These are phyloP conservation scores for Octonoba sinensis DNA, from an alignment of 2,888 invertebrate species.

Conservation along the genomic window DNA sequence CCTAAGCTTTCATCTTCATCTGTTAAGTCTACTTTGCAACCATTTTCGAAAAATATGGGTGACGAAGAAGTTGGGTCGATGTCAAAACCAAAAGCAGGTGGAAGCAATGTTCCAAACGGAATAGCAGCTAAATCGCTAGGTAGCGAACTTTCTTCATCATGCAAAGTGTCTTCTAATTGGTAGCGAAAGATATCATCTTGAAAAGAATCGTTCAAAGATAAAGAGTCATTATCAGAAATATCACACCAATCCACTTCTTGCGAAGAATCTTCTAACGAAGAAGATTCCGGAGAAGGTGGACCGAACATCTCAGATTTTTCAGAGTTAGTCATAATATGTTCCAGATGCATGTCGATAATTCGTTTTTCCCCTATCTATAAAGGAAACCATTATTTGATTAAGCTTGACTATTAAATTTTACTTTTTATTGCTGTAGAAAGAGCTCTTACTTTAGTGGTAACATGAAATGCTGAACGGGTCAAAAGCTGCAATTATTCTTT, in stretches of 20 bases:
- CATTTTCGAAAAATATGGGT: conserved; percentile 23
- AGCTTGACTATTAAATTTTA: too few species aligned
- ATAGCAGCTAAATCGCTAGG: conserved; percentile 56
- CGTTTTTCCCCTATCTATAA: background rate
- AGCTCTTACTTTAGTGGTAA: too few species aligned
- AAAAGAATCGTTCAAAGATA: conserved; percentile 27
- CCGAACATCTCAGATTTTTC: background rate
- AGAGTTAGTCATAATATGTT: conserved; percentile 11
- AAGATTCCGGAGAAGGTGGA: conserved; percentile 14
- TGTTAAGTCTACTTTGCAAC: background rate
- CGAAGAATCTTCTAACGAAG: conserved; percentile 25
- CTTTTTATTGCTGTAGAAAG: too few species aligned
- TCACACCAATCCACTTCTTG: conserved; percentile 48
- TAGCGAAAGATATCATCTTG: background rate
- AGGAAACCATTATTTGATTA: too few species aligned
- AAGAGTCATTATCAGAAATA: conserved; percentile 13
- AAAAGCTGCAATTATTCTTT: too few species aligned
- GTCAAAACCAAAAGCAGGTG: conserved; percentile 27
- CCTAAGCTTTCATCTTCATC: conserved; percentile 24
- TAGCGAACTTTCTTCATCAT: conserved; percentile 7
- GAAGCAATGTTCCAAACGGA: conserved; percentile 41
- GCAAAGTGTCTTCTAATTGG: background rate
- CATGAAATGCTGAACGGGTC: too few species aligned
- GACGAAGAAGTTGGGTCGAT: conserved; percentile 22
- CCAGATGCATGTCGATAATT: conserved; percentile 25